Evolutionary conservation across 2,113 vertebrate genomes (phyloP), one percentile per base, ranked within the genome.

Genomic region (Poicephalus gulielmi): DNA sequence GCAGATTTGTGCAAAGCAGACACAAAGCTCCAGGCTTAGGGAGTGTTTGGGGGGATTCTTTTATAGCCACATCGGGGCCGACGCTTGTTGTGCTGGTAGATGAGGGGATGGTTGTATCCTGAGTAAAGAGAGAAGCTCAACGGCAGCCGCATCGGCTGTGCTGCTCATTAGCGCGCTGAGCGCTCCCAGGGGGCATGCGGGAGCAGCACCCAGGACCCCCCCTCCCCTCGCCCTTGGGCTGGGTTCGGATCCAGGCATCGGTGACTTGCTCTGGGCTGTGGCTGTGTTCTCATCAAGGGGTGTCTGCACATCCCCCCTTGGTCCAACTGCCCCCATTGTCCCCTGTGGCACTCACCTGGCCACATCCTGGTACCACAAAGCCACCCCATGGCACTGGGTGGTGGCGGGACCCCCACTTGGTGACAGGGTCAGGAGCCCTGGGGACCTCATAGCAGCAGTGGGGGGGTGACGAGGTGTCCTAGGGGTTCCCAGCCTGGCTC

Each of bases 21-120:
- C 33, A 59, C 37, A 63, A 63, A 67, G 25, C 27, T 96, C 85
- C 96, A 92, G 92, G 94, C 96, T 19, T 93, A 93, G 95, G 94
- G 80, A 93, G 59, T 24, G 53, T 46, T 2, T 47, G 85, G 63
- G 46, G 84, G 90, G 31, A n/a, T 37, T 23, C 35, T 52, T 57
- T 57, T 86, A 82, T 83, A 86, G 84, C 50, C 1, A 2, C 0
- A 3, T 15, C 0, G 33, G 68, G 70, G 83, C 8, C 2, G 1
- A 31, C 0, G 4, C 70, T 0, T 2, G 49, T 57, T 2, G 13
- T 50, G 83, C 82, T 1, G 2, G 57, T 46, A 10, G 67, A n/a
- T 35, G 68, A 20, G 39, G 84, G 52, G 6, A 24, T 35, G 4
- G 50, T 43, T 92, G 87, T 94, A 59, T 27, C 6, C 2, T 53